Evolutionary conservation across 2,113 vertebrate species (phyloP).

Genomic region (Nansenia antarctica): DNA sequence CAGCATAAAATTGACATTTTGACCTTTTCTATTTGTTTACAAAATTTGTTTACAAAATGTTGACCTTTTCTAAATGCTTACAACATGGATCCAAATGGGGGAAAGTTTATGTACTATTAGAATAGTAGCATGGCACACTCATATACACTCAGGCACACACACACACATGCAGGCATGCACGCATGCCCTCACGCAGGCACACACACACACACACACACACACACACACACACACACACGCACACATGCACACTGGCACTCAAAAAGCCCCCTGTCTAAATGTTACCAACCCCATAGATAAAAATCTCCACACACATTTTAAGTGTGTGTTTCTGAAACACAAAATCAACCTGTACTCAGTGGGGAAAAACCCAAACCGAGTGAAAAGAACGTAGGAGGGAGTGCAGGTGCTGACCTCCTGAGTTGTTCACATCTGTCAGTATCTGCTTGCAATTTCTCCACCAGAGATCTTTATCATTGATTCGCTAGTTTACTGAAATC

Average conservation of each 20-base stretch:
- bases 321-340: conserved; percentile 59
- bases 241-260: conserved; percentile 15
- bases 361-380: not conserved
- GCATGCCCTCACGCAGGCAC: conserved; percentile 23
- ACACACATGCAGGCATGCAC: conserved; percentile 7
- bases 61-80: too few species aligned
- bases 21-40: too few species aligned
- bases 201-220: conserved; percentile 22
- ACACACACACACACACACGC: conserved; percentile 48
- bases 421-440: conserved; percentile 71
- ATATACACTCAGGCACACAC: not conserved
- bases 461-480: conserved; percentile 69
- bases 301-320: conserved; percentile 56
- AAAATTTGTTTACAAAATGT: too few species aligned
- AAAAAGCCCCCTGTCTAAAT: conserved; percentile 48
- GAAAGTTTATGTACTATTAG: not conserved
- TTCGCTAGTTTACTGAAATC: conserved; percentile 54
- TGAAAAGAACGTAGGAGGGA: conserved; percentile 33
- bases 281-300: conserved; percentile 66
- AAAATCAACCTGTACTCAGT: conserved; percentile 64
- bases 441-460: conserved; percentile 71
- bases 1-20: too few species aligned
- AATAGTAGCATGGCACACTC: not conserved
- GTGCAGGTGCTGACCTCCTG: conserved; percentile 75
- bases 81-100: too few species aligned